phyloP scores from a whole-genome alignment of 2,888 invertebrate species.

The Sialis lutaria region DNA sequence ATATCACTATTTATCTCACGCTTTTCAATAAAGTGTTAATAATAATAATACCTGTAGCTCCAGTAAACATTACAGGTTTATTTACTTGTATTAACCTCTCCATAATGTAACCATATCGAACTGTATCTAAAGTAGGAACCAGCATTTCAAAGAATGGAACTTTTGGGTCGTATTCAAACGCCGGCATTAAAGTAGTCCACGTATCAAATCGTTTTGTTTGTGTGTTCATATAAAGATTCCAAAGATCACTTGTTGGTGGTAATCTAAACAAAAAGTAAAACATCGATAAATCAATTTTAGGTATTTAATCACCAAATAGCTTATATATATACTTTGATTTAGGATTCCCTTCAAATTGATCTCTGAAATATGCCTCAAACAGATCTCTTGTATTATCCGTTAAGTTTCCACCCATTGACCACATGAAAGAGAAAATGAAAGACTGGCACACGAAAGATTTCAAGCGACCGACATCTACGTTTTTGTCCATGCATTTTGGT shows the following conservation, averaged over 20 bases:
- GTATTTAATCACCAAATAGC: neutral
- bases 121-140: constrained; percentile 82
- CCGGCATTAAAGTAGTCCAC: constrained; percentile 65
- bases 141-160: constrained; percentile 76
- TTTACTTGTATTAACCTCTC: constrained; percentile 52
- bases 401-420: constrained; percentile 78
- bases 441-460: constrained; percentile 52
- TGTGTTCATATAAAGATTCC: constrained; percentile 61
- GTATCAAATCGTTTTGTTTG: constrained; percentile 48
- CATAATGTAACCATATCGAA: constrained; percentile 67
- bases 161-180: constrained; percentile 48
- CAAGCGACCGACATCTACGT: constrained; percentile 39
- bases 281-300: too few relatives aligned
- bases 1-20: neutral
- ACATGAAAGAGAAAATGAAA: constrained; percentile 67
- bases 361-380: constrained; percentile 51
- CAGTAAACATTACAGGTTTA: constrained; percentile 75
- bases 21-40: neutral
- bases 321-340: constrained; percentile 25
- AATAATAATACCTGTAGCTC: constrained; percentile 47
- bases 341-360: constrained; percentile 50
- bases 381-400: constrained; percentile 45
- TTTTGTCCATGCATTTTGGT: constrained; percentile 29
- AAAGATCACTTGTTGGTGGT: constrained; percentile 50
- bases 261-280: constrained; percentile 29